Evolutionary conservation across 35 echinoderm and acorn worm genomes (phyloP).

Genomic region (Lytechinus pictus): DNA sequence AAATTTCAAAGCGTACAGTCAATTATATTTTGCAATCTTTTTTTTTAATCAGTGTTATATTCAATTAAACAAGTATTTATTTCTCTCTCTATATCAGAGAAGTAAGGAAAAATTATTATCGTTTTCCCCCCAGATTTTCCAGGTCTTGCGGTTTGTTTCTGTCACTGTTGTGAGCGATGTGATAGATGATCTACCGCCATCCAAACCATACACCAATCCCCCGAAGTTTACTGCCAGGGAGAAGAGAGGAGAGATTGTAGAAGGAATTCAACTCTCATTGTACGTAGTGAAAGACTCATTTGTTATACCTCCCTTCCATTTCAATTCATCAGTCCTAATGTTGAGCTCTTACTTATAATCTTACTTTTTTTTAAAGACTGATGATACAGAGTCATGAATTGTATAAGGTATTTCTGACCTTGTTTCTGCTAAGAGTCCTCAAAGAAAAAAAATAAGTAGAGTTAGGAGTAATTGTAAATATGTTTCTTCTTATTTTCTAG

Average conservation of each 20-base stretch:
- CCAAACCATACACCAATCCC: constrained; percentile 59
- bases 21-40: too few relatives aligned
- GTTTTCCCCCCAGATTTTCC: constrained; percentile 47
- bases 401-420: neutral
- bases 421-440: neutral
- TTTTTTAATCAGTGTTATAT: too few relatives aligned
- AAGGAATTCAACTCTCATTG: constrained; percentile 53
- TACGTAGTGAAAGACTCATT: neutral
- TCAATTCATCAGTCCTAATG: neutral
- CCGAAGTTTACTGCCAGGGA: constrained; percentile 54
- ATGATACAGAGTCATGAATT: neutral
- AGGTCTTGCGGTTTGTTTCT: constrained; percentile 64
- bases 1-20: too few relatives aligned
- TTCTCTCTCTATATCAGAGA: too few relatives aligned
- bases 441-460: neutral
- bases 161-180: constrained; percentile 57
- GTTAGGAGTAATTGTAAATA: too few relatives aligned
- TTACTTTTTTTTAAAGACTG: neutral
- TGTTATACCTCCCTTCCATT: neutral
- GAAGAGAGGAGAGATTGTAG: constrained; percentile 61
- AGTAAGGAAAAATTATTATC: too few relatives aligned
- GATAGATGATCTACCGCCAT: constrained; percentile 56
- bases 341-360: neutral
- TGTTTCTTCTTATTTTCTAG: too few relatives aligned
- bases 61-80: too few relatives aligned